Evolutionary conservation across 1,140 invertebrate genomes (phyloP).

Genomic region (Microvelia longipes): DNA sequence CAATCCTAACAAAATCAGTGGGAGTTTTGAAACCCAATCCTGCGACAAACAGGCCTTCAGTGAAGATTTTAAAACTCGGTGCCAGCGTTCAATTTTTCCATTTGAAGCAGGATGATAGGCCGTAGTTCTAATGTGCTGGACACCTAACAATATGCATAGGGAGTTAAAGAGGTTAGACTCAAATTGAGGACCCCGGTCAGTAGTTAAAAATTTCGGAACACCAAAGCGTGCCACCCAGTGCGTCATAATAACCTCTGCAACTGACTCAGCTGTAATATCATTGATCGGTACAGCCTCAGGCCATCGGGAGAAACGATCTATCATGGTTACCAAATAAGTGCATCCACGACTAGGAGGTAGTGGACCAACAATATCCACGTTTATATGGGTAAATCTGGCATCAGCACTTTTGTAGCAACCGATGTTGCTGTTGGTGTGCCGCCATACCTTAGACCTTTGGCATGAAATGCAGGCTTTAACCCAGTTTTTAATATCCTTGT

Average conservation of each 20-base stretch:
- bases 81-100: not conserved
- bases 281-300: slow-evolving; percentile 22
- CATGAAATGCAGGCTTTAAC: slow-evolving; percentile 10
- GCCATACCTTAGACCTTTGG: slow-evolving; percentile 12
- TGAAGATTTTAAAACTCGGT: not conserved
- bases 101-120: not conserved
- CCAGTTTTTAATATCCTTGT: slow-evolving; percentile 10
- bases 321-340: slow-evolving; percentile 23
- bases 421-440: slow-evolving; percentile 8
- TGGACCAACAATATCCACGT: slow-evolving; percentile 34
- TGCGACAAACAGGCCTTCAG: not conserved
- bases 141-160: not conserved
- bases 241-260: slow-evolving; percentile 21
- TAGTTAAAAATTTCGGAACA: slow-evolving; percentile 26
- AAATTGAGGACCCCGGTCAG: slow-evolving; percentile 30
- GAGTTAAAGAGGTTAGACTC: slow-evolving; percentile 10
- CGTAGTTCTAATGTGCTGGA: not conserved
- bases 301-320: slow-evolving; percentile 27
- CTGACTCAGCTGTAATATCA: slow-evolving; percentile 23
- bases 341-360: slow-evolving; percentile 24
- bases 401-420: slow-evolving; percentile 19
- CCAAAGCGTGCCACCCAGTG: slow-evolving; percentile 29
- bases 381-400: slow-evolving; percentile 29
- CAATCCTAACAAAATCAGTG: not conserved
- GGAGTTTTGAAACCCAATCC: not conserved